These are phyloP conservation scores for Pteronura brasiliensis DNA, from an alignment of 2,113 vertebrate genomes.

Conservation along the genomic window DNA sequence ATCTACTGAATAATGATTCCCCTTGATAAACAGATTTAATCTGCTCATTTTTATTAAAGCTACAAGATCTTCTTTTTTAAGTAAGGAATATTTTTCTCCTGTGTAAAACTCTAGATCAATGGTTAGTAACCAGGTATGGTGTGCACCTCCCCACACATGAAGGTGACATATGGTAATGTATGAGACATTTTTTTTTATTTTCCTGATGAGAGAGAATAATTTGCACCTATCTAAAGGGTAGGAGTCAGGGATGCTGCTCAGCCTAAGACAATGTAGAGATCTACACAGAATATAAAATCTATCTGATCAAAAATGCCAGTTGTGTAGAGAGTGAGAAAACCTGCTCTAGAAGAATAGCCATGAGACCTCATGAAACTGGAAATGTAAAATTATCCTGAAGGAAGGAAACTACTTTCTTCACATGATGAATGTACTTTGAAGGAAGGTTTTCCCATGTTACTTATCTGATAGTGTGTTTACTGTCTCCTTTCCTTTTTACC, in stretches of 20 bases:
- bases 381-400: neutral
- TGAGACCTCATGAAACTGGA: neutral
- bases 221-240: neutral
- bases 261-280: neutral
- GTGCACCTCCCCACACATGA: too few relatives aligned
- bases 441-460: neutral
- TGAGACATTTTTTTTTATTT: neutral
- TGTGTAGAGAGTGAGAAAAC: neutral
- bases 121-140: neutral
- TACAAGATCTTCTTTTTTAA: neutral
- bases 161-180: neutral
- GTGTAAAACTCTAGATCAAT: neutral
- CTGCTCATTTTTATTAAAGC: neutral
- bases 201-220: neutral
- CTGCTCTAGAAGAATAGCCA: neutral
- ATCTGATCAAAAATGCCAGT: neutral
- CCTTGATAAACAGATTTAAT: neutral
- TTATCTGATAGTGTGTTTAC: neutral
- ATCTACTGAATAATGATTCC: neutral
- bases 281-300: neutral
- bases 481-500: neutral
- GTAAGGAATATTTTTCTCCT: neutral
- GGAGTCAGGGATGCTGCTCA: neutral
- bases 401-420: neutral
- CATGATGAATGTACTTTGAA: neutral